Base-by-base conservation (phyloP, 2,888 invertebrate genomes). In the Hybos culiciformis region DNA sequence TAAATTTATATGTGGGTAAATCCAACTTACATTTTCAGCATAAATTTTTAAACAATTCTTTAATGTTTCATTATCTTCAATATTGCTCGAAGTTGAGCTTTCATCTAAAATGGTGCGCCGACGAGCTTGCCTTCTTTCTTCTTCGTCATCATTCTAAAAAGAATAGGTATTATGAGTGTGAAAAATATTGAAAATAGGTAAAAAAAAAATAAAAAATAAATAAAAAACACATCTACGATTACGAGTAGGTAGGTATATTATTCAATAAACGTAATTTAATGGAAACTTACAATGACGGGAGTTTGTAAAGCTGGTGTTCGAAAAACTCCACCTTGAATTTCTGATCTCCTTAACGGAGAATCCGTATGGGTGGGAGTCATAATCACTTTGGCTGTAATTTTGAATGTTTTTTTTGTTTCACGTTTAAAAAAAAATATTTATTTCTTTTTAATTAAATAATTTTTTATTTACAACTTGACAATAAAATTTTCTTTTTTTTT, bases 31-130 rank as follows among this genome's bases (percentile, higher is more conserved):
- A 71, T 86, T 86, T 67, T 84, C 83, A 49, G 80, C 75, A 57
- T 77, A 81, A n/a, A 86, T 71, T 56, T 83, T 81, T 37, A 84
- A 72, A 57, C 85, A 85, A 48, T 78, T 78, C 48, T 79, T 73
- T 50, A 83, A 77, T 50, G 83, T 83, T 51, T 82, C 80, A 58
- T 74, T 75, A 42, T 77, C 57, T 47, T 62, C 61, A 15, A 61
- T 48, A 3, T 57, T 53, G 36, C 53, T 49, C 21, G 52, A 38
- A 5, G 47, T 29, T 4, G 53, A 53, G 46, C 50, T 41, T 3
- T 50, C 42, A 41, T 49, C 41, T 17, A 56, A 41, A 26, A 59
- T 37, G 12, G 63, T 58, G 20, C 59, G 57, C 36, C 58, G 55
- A 8, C 66, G 55, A 1, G 62, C 59, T 63, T 71, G 49, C 49